These are phyloP conservation scores for Squalus acanthias DNA, from an alignment of 2,797 vertebrate genomes.

Conservation along the genomic window DNA sequence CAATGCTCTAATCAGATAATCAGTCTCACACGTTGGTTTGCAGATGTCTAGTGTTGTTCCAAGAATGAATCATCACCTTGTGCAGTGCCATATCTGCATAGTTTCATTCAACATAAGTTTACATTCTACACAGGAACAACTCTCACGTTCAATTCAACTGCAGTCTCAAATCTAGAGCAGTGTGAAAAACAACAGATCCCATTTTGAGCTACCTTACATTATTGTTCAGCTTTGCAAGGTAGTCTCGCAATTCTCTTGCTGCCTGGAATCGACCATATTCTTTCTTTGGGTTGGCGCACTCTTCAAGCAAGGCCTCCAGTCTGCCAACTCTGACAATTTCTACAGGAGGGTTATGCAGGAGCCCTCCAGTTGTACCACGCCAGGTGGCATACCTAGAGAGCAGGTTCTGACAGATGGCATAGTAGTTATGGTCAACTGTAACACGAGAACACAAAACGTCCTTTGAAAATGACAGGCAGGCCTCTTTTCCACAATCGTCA, in stretches of 20 bases:
- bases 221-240: slow-evolving; percentile 82
- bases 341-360: slow-evolving; percentile 86
- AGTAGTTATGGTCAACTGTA: slow-evolving; percentile 98
- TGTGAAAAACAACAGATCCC: neutral
- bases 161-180: neutral
- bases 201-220: slow-evolving; percentile 75
- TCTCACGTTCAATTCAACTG: slow-evolving; percentile 1
- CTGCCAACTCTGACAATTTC: slow-evolving; percentile 87
- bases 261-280: slow-evolving; percentile 88
- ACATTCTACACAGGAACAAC: slow-evolving; percentile 22
- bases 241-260: slow-evolving; percentile 85
- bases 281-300: slow-evolving; percentile 93
- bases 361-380: slow-evolving; percentile 91
- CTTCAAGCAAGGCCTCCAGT: slow-evolving; percentile 84
- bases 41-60: slow-evolving; percentile 50
- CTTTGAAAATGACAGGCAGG: slow-evolving; percentile 97
- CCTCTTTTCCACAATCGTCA: slow-evolving; percentile 95
- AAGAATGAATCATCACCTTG: neutral
- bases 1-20: slow-evolving; percentile 54
- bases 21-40: slow-evolving; percentile 55
- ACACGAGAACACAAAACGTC: slow-evolving; percentile 87
- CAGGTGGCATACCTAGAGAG: slow-evolving; percentile 89
- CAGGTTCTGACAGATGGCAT: slow-evolving; percentile 95
- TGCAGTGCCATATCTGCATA: neutral
- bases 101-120: slow-evolving; percentile 7